These are phyloP conservation scores for Orthonyx spaldingii DNA, from an alignment of 2,113 vertebrate species.

Conservation along the genomic window DNA sequence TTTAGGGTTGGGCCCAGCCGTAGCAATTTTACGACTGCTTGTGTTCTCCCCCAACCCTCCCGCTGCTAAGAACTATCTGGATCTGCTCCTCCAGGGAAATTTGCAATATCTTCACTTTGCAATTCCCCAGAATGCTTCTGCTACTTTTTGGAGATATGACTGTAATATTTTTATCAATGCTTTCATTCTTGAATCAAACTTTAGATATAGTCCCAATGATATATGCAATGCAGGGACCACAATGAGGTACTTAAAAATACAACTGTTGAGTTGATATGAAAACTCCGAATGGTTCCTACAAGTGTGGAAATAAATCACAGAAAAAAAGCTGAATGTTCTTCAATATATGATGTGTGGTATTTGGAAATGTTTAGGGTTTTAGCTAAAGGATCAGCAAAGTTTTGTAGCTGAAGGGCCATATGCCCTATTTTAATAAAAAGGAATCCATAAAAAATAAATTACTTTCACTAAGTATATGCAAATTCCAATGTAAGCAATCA, in stretches of 20 bases:
- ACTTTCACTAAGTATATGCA: slow-evolving; percentile 97
- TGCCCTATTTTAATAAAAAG: slow-evolving; percentile 94
- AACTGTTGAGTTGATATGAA: slow-evolving; percentile 23
- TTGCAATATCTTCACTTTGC: slow-evolving; percentile 38
- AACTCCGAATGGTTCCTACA: slow-evolving; percentile 39
- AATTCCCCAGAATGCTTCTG: slow-evolving; percentile 38
- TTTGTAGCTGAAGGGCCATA: slow-evolving; percentile 84
- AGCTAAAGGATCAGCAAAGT: slow-evolving; percentile 78
- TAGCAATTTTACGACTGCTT: neutral
- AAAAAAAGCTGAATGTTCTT: slow-evolving; percentile 52
- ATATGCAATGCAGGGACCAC: slow-evolving; percentile 17
- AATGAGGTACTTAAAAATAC: slow-evolving; percentile 45
- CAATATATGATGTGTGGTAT: slow-evolving; percentile 16
- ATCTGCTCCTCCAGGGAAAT: slow-evolving; percentile 55
- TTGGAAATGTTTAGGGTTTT: slow-evolving; percentile 69
- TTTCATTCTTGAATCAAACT: slow-evolving; percentile 58
- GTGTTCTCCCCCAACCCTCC: neutral
- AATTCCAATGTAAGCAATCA: slow-evolving; percentile 99
- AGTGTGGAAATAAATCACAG: slow-evolving; percentile 65
- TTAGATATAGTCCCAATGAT: slow-evolving; percentile 40
- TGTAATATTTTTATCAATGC: slow-evolving; percentile 60
- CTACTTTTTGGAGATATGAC: slow-evolving; percentile 60
- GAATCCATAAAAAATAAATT: slow-evolving; percentile 98
- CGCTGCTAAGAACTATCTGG: neutral
- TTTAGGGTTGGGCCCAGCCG: neutral